Base-by-base conservation (phyloP, 2,113 vertebrate genomes). In the Hippopotamus amphibius region DNA sequence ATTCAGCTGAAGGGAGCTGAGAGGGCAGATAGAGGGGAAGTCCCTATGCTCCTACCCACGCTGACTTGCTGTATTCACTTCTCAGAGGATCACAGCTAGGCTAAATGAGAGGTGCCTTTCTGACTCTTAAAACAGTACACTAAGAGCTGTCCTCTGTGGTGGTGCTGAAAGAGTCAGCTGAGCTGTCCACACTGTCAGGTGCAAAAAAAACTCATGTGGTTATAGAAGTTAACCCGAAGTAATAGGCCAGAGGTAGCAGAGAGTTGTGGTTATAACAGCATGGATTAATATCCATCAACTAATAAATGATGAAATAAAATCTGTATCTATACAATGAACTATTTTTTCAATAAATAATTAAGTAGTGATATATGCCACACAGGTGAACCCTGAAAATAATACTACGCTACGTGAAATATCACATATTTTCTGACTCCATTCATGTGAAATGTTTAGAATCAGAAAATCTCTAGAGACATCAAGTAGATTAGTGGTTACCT, bases 281-380 rank as follows among this genome's bases (percentile, higher is more conserved):
- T 15, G n/a, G 4, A 43, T 26, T 69, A 46, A 63, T 7, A 48
- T 17, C 15, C 46, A 30, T 5, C 21, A 33, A 61, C 72, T 37
- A 76, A 37, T n/a, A 28, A 53, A 46, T 2, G 2, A 46, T 2
- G 10, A 48, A 48, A 30, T 55, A 43, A 71, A 63, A 48, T 13
- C 5, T 11, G 61, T 46, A 74, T 46, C 14, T n/a, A 9, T 0
- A n/a, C 2, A 11, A 26, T 1, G 17, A 9, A 82, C 30, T n/a
- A 37, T 26, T 74, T 50, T 46, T 74, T 37, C 53, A 48, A 41
- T 77, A 92, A 80, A 43, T 8, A 59, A 53, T 57, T 5, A 77
- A 61, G 3, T n/a, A 37, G 1, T 41, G 3, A 19, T 53, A 63
- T 0, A 16, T 3, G 10, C 22, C 16, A 33, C 12, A 26, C 5